Conservation (phyloP, 2,888 invertebrate genomes). For the Polyploca ridens region DNA sequence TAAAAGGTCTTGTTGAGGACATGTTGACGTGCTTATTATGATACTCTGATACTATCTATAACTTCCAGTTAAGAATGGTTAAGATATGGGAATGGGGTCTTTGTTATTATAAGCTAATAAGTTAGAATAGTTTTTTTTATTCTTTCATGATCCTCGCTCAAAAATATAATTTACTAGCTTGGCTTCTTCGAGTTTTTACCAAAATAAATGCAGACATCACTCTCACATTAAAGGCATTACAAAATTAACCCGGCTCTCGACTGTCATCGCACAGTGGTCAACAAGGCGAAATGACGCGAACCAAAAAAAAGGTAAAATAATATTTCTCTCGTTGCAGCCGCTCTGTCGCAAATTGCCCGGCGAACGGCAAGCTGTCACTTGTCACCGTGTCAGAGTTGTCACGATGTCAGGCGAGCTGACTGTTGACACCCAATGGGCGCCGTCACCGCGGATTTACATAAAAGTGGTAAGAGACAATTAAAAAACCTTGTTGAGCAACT, state of each 20-base stretch:
- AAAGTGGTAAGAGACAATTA: conserved; percentile 73
- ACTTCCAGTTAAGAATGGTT: no score
- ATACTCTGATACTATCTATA: background rate
- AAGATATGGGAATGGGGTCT: background rate
- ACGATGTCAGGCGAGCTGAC: conserved; percentile 52
- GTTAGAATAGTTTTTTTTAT: no score
- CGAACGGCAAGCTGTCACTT: conserved; percentile 68
- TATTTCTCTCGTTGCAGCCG: conserved; percentile 56
- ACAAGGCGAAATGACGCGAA: conserved; percentile 31
- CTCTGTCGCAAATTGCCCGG: conserved; percentile 71
- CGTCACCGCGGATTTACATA: conserved; percentile 75
- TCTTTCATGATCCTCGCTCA: no score
- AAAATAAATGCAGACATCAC: background rate
- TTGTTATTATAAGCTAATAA: background rate
- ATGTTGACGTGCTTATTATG: conserved; percentile 7
- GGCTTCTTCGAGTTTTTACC: background rate
- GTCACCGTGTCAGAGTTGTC: conserved; percentile 70
- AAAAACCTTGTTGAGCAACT: conserved; percentile 56
- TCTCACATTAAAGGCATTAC: background rate
- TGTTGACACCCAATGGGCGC: conserved; percentile 54
- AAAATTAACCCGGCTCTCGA: conserved; percentile 20
- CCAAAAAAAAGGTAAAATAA: conserved; percentile 52
- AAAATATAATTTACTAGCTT: background rate
- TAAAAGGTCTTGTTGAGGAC: conserved; percentile 14
- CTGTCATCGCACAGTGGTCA: conserved; percentile 38